phyloP scores from a whole-genome alignment of 2,113 vertebrate genomes.

The Lathamus discolor region DNA sequence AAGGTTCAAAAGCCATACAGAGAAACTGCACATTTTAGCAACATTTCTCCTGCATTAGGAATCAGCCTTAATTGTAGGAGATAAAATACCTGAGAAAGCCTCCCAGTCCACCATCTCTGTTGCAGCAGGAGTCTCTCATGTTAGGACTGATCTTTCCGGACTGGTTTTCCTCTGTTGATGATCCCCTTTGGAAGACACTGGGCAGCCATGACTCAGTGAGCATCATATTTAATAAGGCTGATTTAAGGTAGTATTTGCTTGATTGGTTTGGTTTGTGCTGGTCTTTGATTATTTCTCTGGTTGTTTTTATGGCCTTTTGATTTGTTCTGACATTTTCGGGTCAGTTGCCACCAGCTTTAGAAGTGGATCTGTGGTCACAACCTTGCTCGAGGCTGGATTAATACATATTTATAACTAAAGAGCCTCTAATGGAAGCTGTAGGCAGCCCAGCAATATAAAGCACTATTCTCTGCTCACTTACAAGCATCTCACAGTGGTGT shows the following conservation, averaged over 20 bases:
- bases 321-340: constrained; percentile 45
- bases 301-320: background rate
- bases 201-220: background rate
- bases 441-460: background rate
- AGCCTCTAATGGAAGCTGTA: background rate
- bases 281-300: background rate
- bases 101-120: background rate
- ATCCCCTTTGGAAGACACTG: background rate
- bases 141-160: background rate
- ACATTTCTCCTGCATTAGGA: background rate
- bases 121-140: background rate
- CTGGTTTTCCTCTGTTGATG: background rate
- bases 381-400: background rate
- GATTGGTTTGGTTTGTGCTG: background rate
- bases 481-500: background rate
- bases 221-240: background rate
- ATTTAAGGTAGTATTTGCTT: background rate
- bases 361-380: background rate
- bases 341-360: background rate
- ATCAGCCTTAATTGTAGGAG: background rate
- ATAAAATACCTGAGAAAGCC: background rate
- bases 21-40: background rate
- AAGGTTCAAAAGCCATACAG: background rate
- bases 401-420: constrained; percentile 3
- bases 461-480: background rate